Percentiles rank a stretch among this genome's conserved stretches.
phyloP scores from a whole-genome alignment of 2,888 invertebrate species.

The Clanis bilineata region DNA sequence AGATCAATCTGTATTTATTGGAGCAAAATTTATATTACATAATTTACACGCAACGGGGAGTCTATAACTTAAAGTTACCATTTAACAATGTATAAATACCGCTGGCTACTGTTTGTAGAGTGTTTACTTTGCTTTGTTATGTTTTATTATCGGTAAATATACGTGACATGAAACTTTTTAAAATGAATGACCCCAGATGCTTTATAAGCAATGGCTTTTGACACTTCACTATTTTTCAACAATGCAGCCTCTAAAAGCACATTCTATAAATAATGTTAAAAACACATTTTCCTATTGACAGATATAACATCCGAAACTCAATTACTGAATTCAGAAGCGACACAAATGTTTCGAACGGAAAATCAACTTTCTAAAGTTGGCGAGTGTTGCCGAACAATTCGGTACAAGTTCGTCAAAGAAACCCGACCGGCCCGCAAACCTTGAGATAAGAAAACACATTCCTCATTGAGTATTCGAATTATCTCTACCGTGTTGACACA shows the following conservation, averaged over 20 bases:
- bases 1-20: not conserved
- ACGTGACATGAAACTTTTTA: too few species aligned
- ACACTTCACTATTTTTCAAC: too few species aligned
- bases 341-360: slow-evolving; percentile 7
- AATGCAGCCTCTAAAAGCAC: too few species aligned
- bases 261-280: too few species aligned
- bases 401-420: slow-evolving; percentile 64
- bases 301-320: slow-evolving; percentile 7
- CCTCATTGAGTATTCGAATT: slow-evolving; percentile 73
- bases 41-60: not conserved
- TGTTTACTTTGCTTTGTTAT: too few species aligned
- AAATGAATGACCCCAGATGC: too few species aligned
- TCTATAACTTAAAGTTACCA: too few species aligned
- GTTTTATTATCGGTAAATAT: too few species aligned
- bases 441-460: slow-evolving; percentile 74
- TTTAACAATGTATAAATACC: too few species aligned
- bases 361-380: slow-evolving; percentile 10
- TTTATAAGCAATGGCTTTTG: too few species aligned
- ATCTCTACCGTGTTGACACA: slow-evolving; percentile 74
- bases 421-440: slow-evolving; percentile 58
- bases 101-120: too few species aligned
- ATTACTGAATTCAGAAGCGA: not conserved
- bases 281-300: too few species aligned
- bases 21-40: not conserved
- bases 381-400: slow-evolving; percentile 4